Evolutionary conservation across 2,888 invertebrate species (phyloP), one percentile per base, ranked within the genome.

Genomic region (Elgonia sp.): DNA sequence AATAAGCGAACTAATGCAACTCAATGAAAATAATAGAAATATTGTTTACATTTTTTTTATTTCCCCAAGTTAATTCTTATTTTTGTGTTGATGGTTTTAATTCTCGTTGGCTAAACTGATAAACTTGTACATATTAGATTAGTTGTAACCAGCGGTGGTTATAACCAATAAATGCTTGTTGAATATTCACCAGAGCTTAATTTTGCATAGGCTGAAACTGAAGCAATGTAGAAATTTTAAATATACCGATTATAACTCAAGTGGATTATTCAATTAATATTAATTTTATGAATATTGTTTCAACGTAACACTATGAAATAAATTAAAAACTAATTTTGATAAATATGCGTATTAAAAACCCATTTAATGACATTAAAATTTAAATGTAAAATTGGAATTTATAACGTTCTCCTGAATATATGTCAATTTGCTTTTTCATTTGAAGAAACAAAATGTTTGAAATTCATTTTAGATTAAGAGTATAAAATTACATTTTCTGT

Each of bases 81-180:
- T 21, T 53, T 67, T 81, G 12, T 50, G 18, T 50, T 81, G 63
- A 14, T 55, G 72, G 37, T 84, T 84, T 76, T 21, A 55, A 76
- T 55, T 10, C 21, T 14, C 70, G 42, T 50, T 63, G 69, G 46
- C 39, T 70, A 37, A 65, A 80, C 86, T 40, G 62, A 86, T 86
- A 77, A 77, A 60, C 82, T 72, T 77, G 60, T 77, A 82, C 82
- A 86, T 82, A 86, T 86, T 82, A 77, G 67, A 86, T 86, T 82
- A 86, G 86, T 57, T 77, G 67, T 79, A 67, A 82, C 79, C 83
- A 82, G 9, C 42, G 73, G 40, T 57, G 83, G 83, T 79, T 79
- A 79, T 87, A 83, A 83, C 70, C 79, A 83, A 87, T 87, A 87
- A 79, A 77, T 87, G 86, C 50, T 83, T 55, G 62, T 79, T 87